Conservation (phyloP, 1,140 invertebrate species). For the Elysia chlorotica region DNA sequence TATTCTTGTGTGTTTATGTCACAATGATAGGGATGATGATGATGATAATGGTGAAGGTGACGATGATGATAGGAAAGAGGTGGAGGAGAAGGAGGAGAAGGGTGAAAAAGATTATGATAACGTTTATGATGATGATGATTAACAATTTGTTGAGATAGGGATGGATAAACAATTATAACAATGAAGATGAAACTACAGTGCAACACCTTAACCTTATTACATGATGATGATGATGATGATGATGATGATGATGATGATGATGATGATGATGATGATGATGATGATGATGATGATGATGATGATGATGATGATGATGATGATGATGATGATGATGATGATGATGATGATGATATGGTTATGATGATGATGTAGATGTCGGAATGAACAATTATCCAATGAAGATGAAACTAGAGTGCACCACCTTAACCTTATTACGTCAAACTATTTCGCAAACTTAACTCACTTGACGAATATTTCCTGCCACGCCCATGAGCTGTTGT, state of each 20-base stretch:
- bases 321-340: not conserved
- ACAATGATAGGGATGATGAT: too few relatives aligned
- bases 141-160: too few relatives aligned
- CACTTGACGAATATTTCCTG: constrained; percentile 90
- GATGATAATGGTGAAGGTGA: too few relatives aligned
- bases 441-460: constrained; percentile 9
- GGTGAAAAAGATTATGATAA: not conserved
- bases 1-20: too few relatives aligned
- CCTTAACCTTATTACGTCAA: not conserved
- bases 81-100: not conserved
- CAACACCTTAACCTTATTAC: too few relatives aligned
- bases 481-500: constrained; percentile 91
- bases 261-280: not conserved
- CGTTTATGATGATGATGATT: too few relatives aligned
- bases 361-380: not conserved
- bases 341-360: not conserved
- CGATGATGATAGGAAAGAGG: too few relatives aligned
- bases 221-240: not conserved
- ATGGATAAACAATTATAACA: too few relatives aligned
- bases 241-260: not conserved
- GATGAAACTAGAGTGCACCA: too few relatives aligned
- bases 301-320: not conserved
- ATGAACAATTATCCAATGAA: too few relatives aligned
- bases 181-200: too few relatives aligned
- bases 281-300: not conserved